A percentile compares a stretch with the other conserved stretches of the same genome.
phyloP scores from a whole-genome alignment of 2,113 vertebrate species.

The Amphiprion percula region DNA sequence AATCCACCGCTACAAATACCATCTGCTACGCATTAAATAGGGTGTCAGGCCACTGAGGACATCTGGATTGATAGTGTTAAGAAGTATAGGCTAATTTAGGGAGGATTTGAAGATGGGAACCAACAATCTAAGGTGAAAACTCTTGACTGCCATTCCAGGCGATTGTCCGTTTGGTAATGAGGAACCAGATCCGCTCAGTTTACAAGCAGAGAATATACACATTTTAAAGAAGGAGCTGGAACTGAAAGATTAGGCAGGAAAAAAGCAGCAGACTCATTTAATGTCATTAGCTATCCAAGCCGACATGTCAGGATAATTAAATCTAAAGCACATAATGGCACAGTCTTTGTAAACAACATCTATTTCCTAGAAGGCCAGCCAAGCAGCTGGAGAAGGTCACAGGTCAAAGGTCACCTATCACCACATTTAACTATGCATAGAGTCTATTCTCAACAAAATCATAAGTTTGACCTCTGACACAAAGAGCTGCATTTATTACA shows the following conservation, averaged over 20 bases:
- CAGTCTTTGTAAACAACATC: slow-evolving; percentile 50
- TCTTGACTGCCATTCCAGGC: not conserved
- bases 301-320: slow-evolving; percentile 45
- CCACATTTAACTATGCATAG: slow-evolving; percentile 1
- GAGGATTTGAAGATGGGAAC: slow-evolving; percentile 34
- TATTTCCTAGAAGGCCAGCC: slow-evolving; percentile 20
- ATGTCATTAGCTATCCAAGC: slow-evolving; percentile 1
- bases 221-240: slow-evolving; percentile 17
- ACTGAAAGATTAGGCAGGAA: slow-evolving; percentile 4
- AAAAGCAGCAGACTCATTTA: slow-evolving; percentile 21
- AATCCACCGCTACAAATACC: slow-evolving; percentile 63
- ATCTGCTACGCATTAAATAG: slow-evolving; percentile 68
- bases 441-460: slow-evolving; percentile 45
- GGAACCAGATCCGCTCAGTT: slow-evolving; percentile 12
- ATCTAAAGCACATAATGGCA: slow-evolving; percentile 46
- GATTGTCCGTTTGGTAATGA: slow-evolving; percentile 15
- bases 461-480: slow-evolving; percentile 14
- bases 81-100: slow-evolving; percentile 43
- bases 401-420: slow-evolving; percentile 49
- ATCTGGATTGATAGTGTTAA: slow-evolving; percentile 58
- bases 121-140: slow-evolving; percentile 48
- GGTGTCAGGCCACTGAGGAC: slow-evolving; percentile 61
- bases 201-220: slow-evolving; percentile 11
- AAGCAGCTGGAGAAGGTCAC: slow-evolving; percentile 32
- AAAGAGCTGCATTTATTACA: not conserved